Base-by-base conservation (phyloP, 1,140 invertebrate genomes). In the Homalodisca vitripennis region DNA sequence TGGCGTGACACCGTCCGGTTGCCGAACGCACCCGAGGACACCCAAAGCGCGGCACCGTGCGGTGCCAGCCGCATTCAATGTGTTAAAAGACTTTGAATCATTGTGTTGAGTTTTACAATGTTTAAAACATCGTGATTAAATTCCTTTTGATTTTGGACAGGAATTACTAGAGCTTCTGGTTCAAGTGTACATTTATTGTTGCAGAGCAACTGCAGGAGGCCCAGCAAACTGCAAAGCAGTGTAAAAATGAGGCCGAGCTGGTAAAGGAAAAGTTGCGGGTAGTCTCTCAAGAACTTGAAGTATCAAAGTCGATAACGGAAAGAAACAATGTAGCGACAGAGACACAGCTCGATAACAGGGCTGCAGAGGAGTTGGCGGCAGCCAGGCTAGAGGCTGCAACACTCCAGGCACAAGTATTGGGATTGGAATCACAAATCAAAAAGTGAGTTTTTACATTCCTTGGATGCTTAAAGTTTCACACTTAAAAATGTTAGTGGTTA, bases 141-240 rank as follows among this genome's bases (percentile, higher is more conserved):
- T 13, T 48, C n/a, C 14, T 46, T 51, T 66, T 64, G 1, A 22
- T n/a, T 70, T 62, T 31, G n/a, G n/a, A n/a, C n/a, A n/a, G n/a
- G n/a, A n/a, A n/a, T n/a, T n/a, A n/a, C n/a, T n/a, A n/a, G n/a
- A n/a, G n/a, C n/a, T n/a, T n/a, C n/a, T n/a, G n/a, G n/a, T n/a
- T n/a, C n/a, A n/a, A n/a, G n/a, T n/a, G n/a, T n/a, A 65, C 55
- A 47, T 68, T 13, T 66, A 20, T 51, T 30, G 47, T 72, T 68
- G 22, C 34, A 74, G 73, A 73, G 60, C 72, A 72, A 57, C 32
- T 74, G 14, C 62, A 73, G 31, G 73, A 74, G 66, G 55, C 73
- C 24, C 70, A 73, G 34, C 73, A 74, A 51, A 31, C 24, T 53
- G 70, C 72, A 6, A 73, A 73, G 69, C 73, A 74, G 63, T 68